Base-by-base conservation (phyloP, 1,140 invertebrate genomes). In the Prorops nasuta region DNA sequence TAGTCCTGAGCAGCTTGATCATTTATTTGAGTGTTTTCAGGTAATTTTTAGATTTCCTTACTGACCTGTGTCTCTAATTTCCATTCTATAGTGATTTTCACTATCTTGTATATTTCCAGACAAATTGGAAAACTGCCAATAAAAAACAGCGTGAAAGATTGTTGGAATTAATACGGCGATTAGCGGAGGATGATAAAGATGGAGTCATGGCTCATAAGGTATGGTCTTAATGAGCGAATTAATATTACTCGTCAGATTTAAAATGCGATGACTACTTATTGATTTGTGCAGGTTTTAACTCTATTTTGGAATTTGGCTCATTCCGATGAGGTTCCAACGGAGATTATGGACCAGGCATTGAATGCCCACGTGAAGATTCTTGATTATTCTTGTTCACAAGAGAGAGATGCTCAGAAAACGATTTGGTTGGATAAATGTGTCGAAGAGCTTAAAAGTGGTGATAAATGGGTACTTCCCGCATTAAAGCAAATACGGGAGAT, bases 121-220 rank as follows among this genome's bases (percentile, higher is more conserved):
- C 88, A 56, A 95, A 91, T 79, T 98, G 95, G 95, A 92, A 91
- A 46, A 92, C 91, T 64, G 96, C 95, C 16, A 94, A 89, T 71
- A 96, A 94, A 75, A 94, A 97, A 72, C 95, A 98, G 79, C 83
- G 94, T 56, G 96, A 98, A 79, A 94, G 96, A 71, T 79, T 98
- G 39, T 78, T 98, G 46, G 96, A 98, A 79, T 80, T 98, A 48
- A 98, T 98, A 60, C 83, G 96, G 49, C 82, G 95, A 63, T 76
- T 98, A 46, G 95, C 96, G 14, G 96, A 98, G 78, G 96, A 97
- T 78, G 96, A 98, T 77, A 98, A 98, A 74, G 94, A 98, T 77
- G 96, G 96, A 48, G 92, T 98, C 12, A 98, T 98, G 95, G 95
- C 96, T 38, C 91, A 96, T 70, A 98, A 98, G 82, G 89, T 91